Evolutionary conservation across 2,888 invertebrate species (phyloP).

Genomic region (Bembecia ichneumoniformis): DNA sequence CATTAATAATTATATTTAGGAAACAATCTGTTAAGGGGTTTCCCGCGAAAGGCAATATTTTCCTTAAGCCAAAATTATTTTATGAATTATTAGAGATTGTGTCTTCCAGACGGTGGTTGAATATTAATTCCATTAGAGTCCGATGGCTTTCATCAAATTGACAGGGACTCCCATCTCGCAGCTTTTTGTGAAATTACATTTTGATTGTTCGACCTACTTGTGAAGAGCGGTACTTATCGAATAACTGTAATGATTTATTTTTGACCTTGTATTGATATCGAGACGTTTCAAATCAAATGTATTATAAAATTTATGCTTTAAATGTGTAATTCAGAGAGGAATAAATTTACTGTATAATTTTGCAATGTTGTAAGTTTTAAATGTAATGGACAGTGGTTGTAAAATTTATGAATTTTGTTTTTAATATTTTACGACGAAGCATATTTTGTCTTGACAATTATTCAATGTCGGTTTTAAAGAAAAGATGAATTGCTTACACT

Average conservation of each 20-base stretch:
- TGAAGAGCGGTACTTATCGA: conserved; percentile 24
- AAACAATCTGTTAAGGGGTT: too few species aligned
- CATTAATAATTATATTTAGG: too few species aligned
- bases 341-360: too few species aligned
- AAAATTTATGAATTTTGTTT: neutral
- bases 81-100: conserved; percentile 2
- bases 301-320: too few species aligned
- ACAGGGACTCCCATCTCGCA: conserved; percentile 19
- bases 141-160: conserved; percentile 27
- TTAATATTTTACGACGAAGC: neutral
- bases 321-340: too few species aligned
- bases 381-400: too few species aligned
- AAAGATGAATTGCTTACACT: neutral
- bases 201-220: conserved; percentile 23
- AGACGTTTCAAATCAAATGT: too few species aligned
- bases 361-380: too few species aligned
- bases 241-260: conserved; percentile 17
- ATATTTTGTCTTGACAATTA: too few species aligned
- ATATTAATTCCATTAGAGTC: conserved; percentile 25
- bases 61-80: conserved; percentile 1
- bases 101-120: neutral
- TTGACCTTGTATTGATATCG: too few species aligned
- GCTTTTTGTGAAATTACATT: conserved; percentile 39
- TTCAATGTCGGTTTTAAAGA: neutral
- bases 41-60: too few species aligned